Evolutionary conservation across 2,797 vertebrate genomes (phyloP).

Genomic region (Bovichtus variegatus): DNA sequence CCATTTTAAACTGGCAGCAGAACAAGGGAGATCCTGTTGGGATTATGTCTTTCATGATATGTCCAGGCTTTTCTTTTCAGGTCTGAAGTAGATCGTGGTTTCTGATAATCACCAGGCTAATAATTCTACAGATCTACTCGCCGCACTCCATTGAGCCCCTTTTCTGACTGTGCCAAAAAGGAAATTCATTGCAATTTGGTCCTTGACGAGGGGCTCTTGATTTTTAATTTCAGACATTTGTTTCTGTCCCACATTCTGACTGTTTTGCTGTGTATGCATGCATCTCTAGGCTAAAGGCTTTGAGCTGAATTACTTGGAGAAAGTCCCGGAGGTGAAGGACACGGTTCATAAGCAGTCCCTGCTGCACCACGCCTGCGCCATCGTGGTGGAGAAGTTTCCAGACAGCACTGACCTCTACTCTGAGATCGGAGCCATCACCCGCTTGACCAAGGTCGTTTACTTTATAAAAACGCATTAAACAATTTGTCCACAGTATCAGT

Average conservation of each 20-base stretch:
- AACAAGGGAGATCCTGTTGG: conserved; percentile 76
- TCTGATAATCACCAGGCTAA: conserved; percentile 78
- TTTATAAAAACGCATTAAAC: neutral
- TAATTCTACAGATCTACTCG: conserved; percentile 72
- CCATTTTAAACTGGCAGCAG: conserved; percentile 78
- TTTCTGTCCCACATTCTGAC: conserved; percentile 53
- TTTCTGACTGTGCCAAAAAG: conserved; percentile 62
- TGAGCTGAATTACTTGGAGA: conserved; percentile 98
- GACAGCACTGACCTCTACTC: conserved; percentile 98
- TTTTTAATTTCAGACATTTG: conserved; percentile 59
- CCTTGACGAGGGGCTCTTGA: conserved; percentile 41
- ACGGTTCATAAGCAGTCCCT: conserved; percentile 98
- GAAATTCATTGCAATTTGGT: conserved; percentile 76
- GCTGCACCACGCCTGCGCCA: conserved; percentile 94
- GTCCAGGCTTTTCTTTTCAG: conserved; percentile 52
- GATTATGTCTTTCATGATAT: conserved; percentile 76
- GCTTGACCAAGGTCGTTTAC: conserved; percentile 91
- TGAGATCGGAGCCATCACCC: conserved; percentile 95
- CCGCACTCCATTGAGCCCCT: conserved; percentile 42
- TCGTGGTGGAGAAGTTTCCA: conserved; percentile 97
- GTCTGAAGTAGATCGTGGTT: conserved; percentile 73
- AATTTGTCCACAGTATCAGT: neutral
- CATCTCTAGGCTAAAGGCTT: conserved; percentile 95
- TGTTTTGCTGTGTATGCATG: conserved; percentile 39
- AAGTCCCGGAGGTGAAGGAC: conserved; percentile 99